Percentiles rank a stretch among this genome's conserved stretches.
Conservation (phyloP, 2,888 invertebrate species). For the Scaptomyza parva region DNA sequence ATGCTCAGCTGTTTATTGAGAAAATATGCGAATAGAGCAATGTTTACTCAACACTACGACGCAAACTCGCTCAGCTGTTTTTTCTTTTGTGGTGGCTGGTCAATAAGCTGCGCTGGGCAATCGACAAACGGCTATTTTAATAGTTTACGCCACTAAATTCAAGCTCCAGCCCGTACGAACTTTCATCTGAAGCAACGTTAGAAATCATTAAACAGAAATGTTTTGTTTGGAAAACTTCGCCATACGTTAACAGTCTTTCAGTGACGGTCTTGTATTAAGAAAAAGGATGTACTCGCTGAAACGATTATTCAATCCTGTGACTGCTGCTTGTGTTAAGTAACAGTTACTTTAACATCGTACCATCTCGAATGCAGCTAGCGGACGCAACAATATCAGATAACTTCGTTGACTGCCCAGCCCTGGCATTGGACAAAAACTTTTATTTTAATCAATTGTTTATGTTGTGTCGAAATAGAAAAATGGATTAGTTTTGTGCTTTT, state of each 20-base stretch:
- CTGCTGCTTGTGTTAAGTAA: neutral
- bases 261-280: too few relatives aligned
- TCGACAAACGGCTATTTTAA: neutral
- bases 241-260: neutral
- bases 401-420: conserved; percentile 46
- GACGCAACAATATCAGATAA: conserved; percentile 58
- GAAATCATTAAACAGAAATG: neutral
- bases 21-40: conserved; percentile 1
- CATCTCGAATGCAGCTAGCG: conserved; percentile 47
- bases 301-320: neutral
- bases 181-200: neutral
- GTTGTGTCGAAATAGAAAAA: conserved; percentile 54
- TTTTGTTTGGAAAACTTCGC: too few relatives aligned
- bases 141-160: neutral
- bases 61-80: conserved; percentile 33
- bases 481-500: conserved; percentile 56
- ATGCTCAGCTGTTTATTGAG: conserved; percentile 22
- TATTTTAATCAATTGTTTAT: conserved; percentile 66
- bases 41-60: conserved; percentile 22
- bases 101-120: neutral
- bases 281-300: neutral
- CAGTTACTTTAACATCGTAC: conserved; percentile 13
- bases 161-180: neutral
- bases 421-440: conserved; percentile 57
- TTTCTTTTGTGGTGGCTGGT: conserved; percentile 6